phyloP scores from a whole-genome alignment of 37 sponge, comb jelly and placozoan species.

The Ephydatia muelleri region DNA sequence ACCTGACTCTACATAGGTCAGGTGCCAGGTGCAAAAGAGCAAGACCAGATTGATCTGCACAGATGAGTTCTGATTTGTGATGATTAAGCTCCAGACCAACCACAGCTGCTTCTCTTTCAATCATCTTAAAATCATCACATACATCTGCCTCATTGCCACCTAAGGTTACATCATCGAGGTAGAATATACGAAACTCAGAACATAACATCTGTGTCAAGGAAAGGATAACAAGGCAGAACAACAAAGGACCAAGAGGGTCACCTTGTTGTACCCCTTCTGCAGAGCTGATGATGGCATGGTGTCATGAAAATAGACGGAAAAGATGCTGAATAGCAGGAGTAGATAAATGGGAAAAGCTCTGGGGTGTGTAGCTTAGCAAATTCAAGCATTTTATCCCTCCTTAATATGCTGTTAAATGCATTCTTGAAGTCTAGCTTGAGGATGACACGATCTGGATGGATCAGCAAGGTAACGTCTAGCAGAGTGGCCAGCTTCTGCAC shows the following conservation, averaged over 20 bases:
- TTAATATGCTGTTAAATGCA: slow-evolving; percentile 3
- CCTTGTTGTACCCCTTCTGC: not conserved
- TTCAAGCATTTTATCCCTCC: not conserved
- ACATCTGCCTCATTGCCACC: too few relatives aligned
- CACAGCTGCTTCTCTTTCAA: too few relatives aligned
- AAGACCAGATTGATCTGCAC: too few relatives aligned
- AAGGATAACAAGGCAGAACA: not conserved
- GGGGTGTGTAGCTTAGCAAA: not conserved
- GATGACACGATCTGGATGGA: not conserved
- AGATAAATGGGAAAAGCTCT: not conserved
- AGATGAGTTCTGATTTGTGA: too few relatives aligned
- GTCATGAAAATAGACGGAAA: not conserved
- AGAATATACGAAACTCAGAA: too few relatives aligned
- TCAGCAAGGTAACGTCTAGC: not conserved
- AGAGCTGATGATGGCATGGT: not conserved
- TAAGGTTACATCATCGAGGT: too few relatives aligned
- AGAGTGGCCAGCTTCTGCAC: not conserved
- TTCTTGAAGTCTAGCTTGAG: slow-evolving; percentile 4
- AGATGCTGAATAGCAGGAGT: not conserved
- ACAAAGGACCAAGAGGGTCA: slow-evolving; percentile 2
- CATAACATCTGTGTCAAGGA: not conserved
- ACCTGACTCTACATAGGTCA: too few relatives aligned
- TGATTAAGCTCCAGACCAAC: too few relatives aligned
- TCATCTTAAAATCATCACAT: too few relatives aligned
- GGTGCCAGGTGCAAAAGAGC: too few relatives aligned